Base-by-base conservation (phyloP, 1,140 invertebrate genomes). In the Pectinophora gossypiella region DNA sequence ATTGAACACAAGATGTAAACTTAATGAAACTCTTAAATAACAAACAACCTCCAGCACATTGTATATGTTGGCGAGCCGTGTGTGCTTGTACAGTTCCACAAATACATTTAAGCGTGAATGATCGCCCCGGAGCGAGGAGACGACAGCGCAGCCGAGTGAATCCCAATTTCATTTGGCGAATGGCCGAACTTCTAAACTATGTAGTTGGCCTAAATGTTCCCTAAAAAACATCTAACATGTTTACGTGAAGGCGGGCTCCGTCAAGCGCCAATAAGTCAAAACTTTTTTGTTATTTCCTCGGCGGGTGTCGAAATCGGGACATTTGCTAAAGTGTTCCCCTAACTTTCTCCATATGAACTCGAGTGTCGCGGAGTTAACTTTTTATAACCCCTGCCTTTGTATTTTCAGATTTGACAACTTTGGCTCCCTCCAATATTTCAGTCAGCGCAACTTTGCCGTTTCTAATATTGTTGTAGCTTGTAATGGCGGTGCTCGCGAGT, bases 291-390 rank as follows among this genome's bases (percentile, higher is more conserved):
- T 74, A 68, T 73, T 69, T 62, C 61, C 50, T 20, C 15, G 53
- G 48, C 44, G 59, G 62, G 72, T 71, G 72, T 72, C 60, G 70
- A 69, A 68, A 78, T 73, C 68, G 72, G 64, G 61, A 67, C 72
- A 76, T 76, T 78, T 64, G 53, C 64, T 67, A 68, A 76, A 78
- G 68, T 74, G 76, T 72, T 59, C 59, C 60, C 35, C 55, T 59
- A 78, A 78, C 72, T 78, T 76, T 68, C 56, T 64, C 69, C 72
- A 73, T 76, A 76, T 74, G 76, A 76, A 74, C 46, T 76, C 59
- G 59, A 67, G 63, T 69, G 60, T 65, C 54, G 59, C 61, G 49
- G 59, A 61, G 54, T 60, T 63, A 63, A 76, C 61, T 74, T 78
- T 78, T 71, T 73, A 72, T 71, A 66, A 60, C 64, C 58, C 49